Evolutionary conservation across 1,140 invertebrate genomes (phyloP), one percentile per base, ranked within the genome.

Genomic region (Melipona quadrifasciata): DNA sequence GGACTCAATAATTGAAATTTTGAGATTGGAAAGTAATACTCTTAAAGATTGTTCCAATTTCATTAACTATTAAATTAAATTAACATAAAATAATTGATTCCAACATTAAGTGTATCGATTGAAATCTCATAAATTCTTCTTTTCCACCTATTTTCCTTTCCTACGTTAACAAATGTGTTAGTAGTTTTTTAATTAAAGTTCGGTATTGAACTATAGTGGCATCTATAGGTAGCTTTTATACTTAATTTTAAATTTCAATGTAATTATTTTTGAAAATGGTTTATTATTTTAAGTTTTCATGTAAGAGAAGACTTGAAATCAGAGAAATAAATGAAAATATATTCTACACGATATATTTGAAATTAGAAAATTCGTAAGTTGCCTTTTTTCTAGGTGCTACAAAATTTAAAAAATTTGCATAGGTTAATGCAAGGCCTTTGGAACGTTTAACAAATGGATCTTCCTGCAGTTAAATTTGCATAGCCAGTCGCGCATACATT

Each of bases 391-490:
- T n/a, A 53, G 34, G 2, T 79, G 24, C 8, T 17, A 55, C 51
- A 16, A 77, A 51, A 27, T 31, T 82, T 64, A 88, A 87, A 90
- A 91, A 89, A 80, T 85, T 80, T 27, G 70, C 82, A 77, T 86
- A 82, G 86, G 68, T 81, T 51, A 71, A 47, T 55, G 73, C 74
- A 86, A 91, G 91, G 79, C 89, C 91, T 91, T 90, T 87, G 79
- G 72, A 70, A 68, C 88, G 84, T 87, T 92, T 86, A 89, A 89
- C 88, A 88, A 90, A 92, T 88, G 91, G 90, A 91, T 93, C 91
- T 92, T 93, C 92, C 92, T 93, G 91, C 87, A 92, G 81, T 92
- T 92, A 93, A 93, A 93, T 93, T 93, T 93, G 91, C 92, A 93
- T 93, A 92, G 85, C 78, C 79, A 87, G 80, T 91, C 82, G 88